Percentiles rank a stretch among this genome's conserved stretches.
phyloP scores from a whole-genome alignment of 2,888 invertebrate species.

The Choristoneura rosaceana region DNA sequence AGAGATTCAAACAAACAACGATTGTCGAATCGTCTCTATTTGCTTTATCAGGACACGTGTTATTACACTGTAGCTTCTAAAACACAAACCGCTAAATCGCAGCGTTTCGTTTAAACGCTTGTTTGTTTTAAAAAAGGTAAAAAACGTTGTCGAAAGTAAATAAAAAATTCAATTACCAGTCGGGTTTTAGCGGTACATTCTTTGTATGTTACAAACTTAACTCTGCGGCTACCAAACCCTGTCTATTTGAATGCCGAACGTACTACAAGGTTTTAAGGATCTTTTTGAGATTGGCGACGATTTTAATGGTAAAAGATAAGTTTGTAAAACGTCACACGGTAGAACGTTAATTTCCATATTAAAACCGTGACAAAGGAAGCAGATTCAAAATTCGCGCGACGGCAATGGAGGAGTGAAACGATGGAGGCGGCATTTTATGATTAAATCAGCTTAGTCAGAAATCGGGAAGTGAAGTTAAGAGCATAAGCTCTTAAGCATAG shows the following conservation, averaged over 20 bases:
- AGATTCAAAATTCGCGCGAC: conserved; percentile 82
- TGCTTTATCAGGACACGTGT: neutral
- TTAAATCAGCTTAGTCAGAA: too few species aligned
- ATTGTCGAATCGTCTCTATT: neutral
- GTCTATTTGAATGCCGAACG: conserved; percentile 46
- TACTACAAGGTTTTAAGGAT: conserved; percentile 49
- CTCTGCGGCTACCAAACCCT: conserved; percentile 25
- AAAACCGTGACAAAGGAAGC: conserved; percentile 85
- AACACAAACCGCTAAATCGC: neutral
- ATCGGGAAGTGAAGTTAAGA: too few species aligned
- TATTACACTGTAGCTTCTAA: neutral
- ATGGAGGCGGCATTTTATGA: conserved; percentile 40
- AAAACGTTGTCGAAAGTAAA: conserved; percentile 51
- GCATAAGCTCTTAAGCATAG: too few species aligned
- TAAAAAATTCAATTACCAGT: conserved; percentile 71
- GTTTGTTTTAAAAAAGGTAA: conserved; percentile 11
- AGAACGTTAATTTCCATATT: conserved; percentile 85
- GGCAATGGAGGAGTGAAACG: conserved; percentile 55
- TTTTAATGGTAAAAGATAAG: conserved; percentile 60
- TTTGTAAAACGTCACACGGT: conserved; percentile 75
- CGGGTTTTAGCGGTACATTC: conserved; percentile 69
- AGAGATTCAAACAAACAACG: neutral
- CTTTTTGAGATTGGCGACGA: conserved; percentile 47
- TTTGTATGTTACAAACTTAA: conserved; percentile 38
- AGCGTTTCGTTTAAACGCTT: conserved; percentile 7